Evolutionary conservation across 1,140 invertebrate genomes (phyloP).

Genomic region (Tribolium madens): DNA sequence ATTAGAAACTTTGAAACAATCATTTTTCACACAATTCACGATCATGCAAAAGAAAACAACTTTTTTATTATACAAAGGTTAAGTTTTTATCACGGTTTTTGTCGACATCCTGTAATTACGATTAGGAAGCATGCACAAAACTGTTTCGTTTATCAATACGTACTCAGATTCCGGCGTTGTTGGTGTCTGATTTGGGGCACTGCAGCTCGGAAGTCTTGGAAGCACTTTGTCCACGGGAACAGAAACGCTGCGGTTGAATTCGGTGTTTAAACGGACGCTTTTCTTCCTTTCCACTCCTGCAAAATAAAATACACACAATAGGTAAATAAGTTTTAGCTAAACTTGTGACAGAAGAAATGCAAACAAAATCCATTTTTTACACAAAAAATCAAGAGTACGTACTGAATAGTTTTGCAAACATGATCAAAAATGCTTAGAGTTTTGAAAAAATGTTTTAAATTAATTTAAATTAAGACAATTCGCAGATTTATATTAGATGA

Average conservation of each 20-base stretch:
- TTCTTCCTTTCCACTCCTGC: conserved; percentile 63
- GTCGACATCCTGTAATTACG: conserved; percentile 36
- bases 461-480: too few species aligned
- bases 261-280: conserved; percentile 67
- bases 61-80: conserved; percentile 27
- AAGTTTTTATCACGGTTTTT: conserved; percentile 35
- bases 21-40: conserved; percentile 43
- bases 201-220: conserved; percentile 54
- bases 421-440: too few species aligned
- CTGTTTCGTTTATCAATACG: conserved; percentile 48
- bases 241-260: conserved; percentile 87
- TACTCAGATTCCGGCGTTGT: conserved; percentile 72
- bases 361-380: too few species aligned
- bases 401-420: too few species aligned
- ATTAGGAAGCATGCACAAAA: conserved; percentile 16
- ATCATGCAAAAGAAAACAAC: conserved; percentile 20
- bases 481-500: too few species aligned
- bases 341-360: too few species aligned
- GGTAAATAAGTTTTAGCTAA: too few species aligned
- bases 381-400: too few species aligned
- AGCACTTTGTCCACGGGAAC: conserved; percentile 80
- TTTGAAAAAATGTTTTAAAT: too few species aligned
- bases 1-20: conserved; percentile 49
- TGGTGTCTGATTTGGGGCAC: conserved; percentile 69
- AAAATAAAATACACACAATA: conserved; percentile 83